Conservation (phyloP, 2,888 invertebrate genomes). For the Hydroisotoma schaefferi region DNA sequence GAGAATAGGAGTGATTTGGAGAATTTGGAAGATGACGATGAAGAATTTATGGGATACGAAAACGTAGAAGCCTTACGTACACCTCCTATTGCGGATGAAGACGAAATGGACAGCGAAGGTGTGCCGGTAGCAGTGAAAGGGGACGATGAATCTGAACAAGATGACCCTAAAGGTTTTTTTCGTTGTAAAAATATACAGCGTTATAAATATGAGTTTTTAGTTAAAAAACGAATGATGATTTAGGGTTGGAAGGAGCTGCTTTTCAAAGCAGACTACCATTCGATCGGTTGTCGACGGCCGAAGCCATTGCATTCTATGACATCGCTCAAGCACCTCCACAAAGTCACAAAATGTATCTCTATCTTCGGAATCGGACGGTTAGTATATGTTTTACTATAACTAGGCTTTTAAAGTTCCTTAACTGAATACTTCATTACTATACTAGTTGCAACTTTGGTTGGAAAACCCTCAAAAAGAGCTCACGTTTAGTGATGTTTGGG, state of each 20-base stretch:
- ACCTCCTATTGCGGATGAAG: constrained; percentile 24
- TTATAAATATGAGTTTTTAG: background rate
- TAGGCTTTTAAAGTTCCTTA: background rate
- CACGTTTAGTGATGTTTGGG: constrained; percentile 73
- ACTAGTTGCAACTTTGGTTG: constrained; percentile 83
- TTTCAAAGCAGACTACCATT: constrained; percentile 91
- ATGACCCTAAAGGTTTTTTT: constrained; percentile 58
- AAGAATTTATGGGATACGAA: constrained; percentile 11
- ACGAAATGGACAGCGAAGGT: constrained; percentile 38
- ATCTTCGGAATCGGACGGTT: constrained; percentile 81
- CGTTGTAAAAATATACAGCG: too few relatives aligned
- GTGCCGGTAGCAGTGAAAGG: constrained; percentile 47
- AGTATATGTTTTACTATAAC: constrained; percentile 35
- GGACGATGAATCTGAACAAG: constrained; percentile 56
- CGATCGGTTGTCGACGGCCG: constrained; percentile 89
- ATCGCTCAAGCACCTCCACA: constrained; percentile 76
- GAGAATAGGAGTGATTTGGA: background rate
- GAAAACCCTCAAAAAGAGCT: constrained; percentile 91
- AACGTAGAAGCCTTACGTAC: constrained; percentile 25
- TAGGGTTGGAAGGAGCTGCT: constrained; percentile 83
- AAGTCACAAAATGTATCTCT: constrained; percentile 81
- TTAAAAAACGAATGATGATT: too few relatives aligned
- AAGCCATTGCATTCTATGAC: constrained; percentile 91
- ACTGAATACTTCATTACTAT: constrained; percentile 15
- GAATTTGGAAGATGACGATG: background rate